A percentile compares a stretch with the other conserved stretches of the same genome.
Conservation (phyloP, 2,888 invertebrate genomes). For the Eugnorisma glareosa region DNA sequence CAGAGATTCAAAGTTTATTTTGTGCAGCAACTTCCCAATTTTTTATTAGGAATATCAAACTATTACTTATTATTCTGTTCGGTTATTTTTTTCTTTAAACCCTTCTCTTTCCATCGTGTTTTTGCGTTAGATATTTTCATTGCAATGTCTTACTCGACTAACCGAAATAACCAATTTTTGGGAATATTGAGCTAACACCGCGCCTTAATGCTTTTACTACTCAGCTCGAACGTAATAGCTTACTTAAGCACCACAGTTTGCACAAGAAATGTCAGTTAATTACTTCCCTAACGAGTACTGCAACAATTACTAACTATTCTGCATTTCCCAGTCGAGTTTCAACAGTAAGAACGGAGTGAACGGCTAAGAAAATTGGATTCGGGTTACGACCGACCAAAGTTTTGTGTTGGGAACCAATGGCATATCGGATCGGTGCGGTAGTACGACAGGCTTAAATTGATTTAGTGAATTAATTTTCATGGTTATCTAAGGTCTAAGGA, state of each 20-base stretch:
- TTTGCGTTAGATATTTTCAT: too few relatives aligned
- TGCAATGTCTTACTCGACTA: too few relatives aligned
- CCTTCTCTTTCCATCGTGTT: too few relatives aligned
- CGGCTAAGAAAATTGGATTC: conserved; percentile 71
- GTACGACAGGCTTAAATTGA: conserved; percentile 24
- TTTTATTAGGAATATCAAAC: too few relatives aligned
- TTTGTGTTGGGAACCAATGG: conserved; percentile 52
- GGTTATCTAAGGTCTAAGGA: background rate
- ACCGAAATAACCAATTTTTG: too few relatives aligned
- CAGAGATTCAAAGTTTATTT: too few relatives aligned
- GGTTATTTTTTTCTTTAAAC: too few relatives aligned
- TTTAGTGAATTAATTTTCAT: conserved; percentile 27
- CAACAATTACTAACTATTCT: conserved; percentile 6
- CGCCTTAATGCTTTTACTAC: background rate
- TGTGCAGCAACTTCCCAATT: too few relatives aligned
- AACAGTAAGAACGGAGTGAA: conserved; percentile 47
- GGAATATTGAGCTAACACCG: too few relatives aligned
- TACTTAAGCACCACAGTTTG: conserved; percentile 23
- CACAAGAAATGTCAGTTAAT: conserved; percentile 1
- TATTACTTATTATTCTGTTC: too few relatives aligned
- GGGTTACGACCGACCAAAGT: conserved; percentile 68
- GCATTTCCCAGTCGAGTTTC: conserved; percentile 29
- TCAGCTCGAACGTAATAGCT: background rate
- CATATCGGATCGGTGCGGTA: conserved; percentile 14
- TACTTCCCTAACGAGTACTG: conserved; percentile 2